Evolutionary conservation across 2,797 vertebrate genomes (phyloP), one percentile per base, ranked within the genome.

Genomic region (Ceyx erithaca): DNA sequence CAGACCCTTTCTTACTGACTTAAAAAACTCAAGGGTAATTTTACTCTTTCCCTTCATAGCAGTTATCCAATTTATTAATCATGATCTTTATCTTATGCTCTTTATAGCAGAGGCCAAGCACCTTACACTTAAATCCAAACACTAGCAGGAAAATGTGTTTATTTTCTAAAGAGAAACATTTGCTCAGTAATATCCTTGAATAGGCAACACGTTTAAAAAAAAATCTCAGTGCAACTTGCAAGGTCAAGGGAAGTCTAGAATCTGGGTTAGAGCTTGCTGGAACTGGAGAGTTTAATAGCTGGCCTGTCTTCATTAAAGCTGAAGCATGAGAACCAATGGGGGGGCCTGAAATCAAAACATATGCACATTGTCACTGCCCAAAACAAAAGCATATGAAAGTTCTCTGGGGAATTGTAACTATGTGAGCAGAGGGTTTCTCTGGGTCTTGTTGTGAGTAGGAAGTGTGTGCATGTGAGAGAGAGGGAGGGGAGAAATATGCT

Each of bases 351-450:
- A 95, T 89, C 85, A 89, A 95, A 95, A 93, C 95, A 96, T 95
- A 95, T 93, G 94, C 89, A 85, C 51, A 67, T 91, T 95, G 94
- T 96, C 93, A 91, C 93, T 92, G 94, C 85, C 94, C 95, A 92
- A 96, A 95, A 95, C 95, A 95, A 95, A 95, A 94, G 94, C 94
- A 95, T 95, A 96, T 93, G 93, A 89, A 95, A 91, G 89, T 94
- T 89, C 94, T 93, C 93, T 66, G 64, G 92, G 91, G 89, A 93
- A 95, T 95, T 94, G 19, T 73, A 94, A 95, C 77, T 90, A 89
- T 83, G 93, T 94, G 94, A 92, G 95, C 94, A 93, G 94, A 95
- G 82, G 95, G 94, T 93, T 95, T 92, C 6, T 25, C 92, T 93
- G 89, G 92, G 89, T 95, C 92, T 89, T 92, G 85, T 93, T 95